phyloP scores from a whole-genome alignment of 23 tunicate species.

The Styela plicata region DNA sequence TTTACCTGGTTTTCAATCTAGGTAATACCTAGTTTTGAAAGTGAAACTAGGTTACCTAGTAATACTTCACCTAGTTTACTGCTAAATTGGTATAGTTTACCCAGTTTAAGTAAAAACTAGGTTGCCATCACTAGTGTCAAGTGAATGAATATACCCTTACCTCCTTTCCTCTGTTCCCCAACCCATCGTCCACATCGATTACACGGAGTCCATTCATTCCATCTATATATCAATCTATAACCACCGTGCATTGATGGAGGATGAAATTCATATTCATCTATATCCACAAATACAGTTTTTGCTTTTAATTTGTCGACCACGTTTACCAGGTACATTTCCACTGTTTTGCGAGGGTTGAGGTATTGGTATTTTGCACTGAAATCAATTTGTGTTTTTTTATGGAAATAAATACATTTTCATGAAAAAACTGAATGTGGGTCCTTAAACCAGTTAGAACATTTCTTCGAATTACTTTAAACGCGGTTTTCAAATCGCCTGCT shows the following conservation, averaged over 20 bases:
- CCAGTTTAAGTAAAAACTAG: too few relatives aligned
- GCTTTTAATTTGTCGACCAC: neutral
- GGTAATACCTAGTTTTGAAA: too few relatives aligned
- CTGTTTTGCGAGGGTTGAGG: neutral
- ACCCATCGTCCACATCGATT: constrained; percentile 6
- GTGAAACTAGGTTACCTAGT: too few relatives aligned
- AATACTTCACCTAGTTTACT: too few relatives aligned
- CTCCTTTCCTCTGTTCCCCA: constrained; percentile 13
- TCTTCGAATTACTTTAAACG: too few relatives aligned
- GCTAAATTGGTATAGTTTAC: too few relatives aligned
- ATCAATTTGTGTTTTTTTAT: too few relatives aligned
- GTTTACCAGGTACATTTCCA: neutral
- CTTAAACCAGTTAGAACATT: too few relatives aligned
- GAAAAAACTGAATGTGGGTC: too few relatives aligned
- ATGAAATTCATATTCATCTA: neutral
- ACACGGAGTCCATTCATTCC: constrained; percentile 6
- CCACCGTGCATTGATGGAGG: constrained; percentile 12
- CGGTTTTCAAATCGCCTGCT: too few relatives aligned
- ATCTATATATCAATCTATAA: neutral
- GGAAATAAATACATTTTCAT: too few relatives aligned
- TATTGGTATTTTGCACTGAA: neutral
- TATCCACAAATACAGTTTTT: neutral
- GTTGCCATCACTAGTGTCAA: neutral
- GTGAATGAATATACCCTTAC: neutral
- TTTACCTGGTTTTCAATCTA: too few relatives aligned